Base-by-base conservation (phyloP, 2,797 vertebrate species). In the Botia almorhae region DNA sequence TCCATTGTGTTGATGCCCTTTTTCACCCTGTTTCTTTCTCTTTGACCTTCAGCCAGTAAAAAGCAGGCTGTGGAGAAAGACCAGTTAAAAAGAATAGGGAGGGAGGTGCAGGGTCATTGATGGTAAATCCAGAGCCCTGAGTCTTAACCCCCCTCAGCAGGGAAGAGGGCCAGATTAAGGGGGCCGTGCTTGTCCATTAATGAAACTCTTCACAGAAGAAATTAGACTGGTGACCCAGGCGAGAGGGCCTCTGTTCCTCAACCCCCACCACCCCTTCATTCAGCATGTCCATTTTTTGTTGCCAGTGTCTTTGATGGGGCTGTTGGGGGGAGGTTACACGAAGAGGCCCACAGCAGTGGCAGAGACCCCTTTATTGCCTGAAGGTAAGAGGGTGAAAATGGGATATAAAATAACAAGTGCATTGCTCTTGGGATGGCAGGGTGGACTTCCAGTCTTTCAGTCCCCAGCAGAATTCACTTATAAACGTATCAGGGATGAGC, bases 191-290 rank as follows among this genome's bases (percentile, higher is more conserved):
- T 78, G 51, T 70, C 70, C 68, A 84, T 85, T 89, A 87, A 89
- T 88, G 87, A 87, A 90, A 82, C 69, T 85, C 83, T 83, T 87
- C 76, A 82, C 60, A 75, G 82, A 81, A 83, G 77, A 81, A 84
- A 84, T 84, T 82, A 84, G 87, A 81, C 84, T 79, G 83, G 78
- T 86, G 87, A 87, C 85, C 86, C 72, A 33, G 80, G 73, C 82
- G 43, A 63, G 56, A 76, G 84, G 77, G 78, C 75, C 79, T 64
- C 81, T 14, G n/a, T 61, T 83, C 50, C 70, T 39, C 56, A 7
- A 33, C 0, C 60, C 60, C 60, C 26, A 2, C 14, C 60, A 46
- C 84, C 82, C 83, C 74, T 83, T 72, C 73, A 58, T 71, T 58
- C 63, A 64, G 81, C 79, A 82, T 82, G 85, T 87, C 83, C 86